A percentile compares a stretch with the other conserved stretches of the same genome.
phyloP scores from a whole-genome alignment of 2,888 invertebrate genomes.

The Lithophane semibrunnea region DNA sequence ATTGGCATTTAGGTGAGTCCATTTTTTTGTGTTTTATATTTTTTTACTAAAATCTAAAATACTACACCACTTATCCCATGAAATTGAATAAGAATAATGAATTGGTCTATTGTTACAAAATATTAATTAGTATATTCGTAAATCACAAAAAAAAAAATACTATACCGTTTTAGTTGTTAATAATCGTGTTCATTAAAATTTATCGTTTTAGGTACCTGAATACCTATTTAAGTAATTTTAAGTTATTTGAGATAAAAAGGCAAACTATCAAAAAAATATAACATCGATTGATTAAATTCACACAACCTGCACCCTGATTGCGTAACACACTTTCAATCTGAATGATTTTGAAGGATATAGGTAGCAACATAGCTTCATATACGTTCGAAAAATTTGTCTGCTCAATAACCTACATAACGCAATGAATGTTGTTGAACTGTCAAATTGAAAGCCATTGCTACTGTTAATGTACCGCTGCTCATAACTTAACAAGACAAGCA shows the following conservation, averaged over 20 bases:
- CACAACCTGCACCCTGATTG: not conserved
- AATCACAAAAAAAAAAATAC: not conserved
- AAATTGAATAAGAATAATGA: not conserved
- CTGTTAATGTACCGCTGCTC: not conserved
- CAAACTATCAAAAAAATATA: not conserved
- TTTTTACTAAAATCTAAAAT: not conserved
- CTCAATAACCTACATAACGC: too few relatives aligned
- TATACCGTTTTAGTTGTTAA: too few relatives aligned
- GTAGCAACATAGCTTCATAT: too few relatives aligned
- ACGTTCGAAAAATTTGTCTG: too few relatives aligned
- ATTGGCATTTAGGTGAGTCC: not conserved
- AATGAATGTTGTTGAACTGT: too few relatives aligned
- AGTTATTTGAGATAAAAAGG: not conserved
- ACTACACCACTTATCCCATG: not conserved
- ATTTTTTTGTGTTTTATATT: not conserved
- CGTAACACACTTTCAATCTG: too few relatives aligned
- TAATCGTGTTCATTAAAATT: not conserved
- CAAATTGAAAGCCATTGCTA: too few relatives aligned
- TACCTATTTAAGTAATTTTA: not conserved
- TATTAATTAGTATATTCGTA: not conserved
- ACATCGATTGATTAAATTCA: slow-evolving; percentile 12
- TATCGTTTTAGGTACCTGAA: not conserved
- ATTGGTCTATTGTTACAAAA: too few relatives aligned
- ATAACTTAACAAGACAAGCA: slow-evolving; percentile 35
- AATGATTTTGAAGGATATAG: too few relatives aligned